Conservation (phyloP, 2,113 vertebrate species). For the Hirundichthys speculiger region DNA sequence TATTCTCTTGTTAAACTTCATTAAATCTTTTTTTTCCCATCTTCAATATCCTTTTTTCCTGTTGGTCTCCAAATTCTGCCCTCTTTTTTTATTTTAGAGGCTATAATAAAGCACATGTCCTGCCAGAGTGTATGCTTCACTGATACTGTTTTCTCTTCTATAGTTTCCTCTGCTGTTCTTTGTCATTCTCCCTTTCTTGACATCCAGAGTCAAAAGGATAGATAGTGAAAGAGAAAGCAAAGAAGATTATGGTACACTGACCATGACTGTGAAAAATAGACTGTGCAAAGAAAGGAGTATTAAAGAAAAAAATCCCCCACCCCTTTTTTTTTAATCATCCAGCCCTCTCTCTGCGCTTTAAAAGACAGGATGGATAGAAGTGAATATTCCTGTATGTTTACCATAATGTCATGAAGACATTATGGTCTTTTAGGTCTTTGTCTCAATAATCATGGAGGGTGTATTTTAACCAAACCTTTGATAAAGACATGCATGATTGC, state of each 20-base stretch:
- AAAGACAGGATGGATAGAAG: conserved; percentile 64
- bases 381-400: conserved; percentile 54
- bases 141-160: conserved; percentile 10
- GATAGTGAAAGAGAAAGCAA: conserved; percentile 39
- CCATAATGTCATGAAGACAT: too few relatives aligned
- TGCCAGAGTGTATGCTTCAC: conserved; percentile 29
- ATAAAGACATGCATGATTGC: conserved; percentile 25
- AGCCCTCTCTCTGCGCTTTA: conserved; percentile 37
- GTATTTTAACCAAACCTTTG: conserved; percentile 36
- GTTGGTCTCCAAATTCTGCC: conserved; percentile 3
- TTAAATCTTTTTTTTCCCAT: background rate
- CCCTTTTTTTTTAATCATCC: conserved; percentile 50
- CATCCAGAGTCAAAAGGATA: conserved; percentile 37
- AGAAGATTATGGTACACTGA: conserved; percentile 57
- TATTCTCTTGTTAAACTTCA: too few relatives aligned
- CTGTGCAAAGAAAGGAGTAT: conserved; percentile 39
- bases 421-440: too few relatives aligned
- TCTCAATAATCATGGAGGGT: conserved; percentile 20
- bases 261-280: conserved; percentile 66
- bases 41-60: background rate
- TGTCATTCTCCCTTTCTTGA: conserved; percentile 33
- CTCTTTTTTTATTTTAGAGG: conserved; percentile 8
- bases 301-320: conserved; percentile 38
- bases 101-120: conserved; percentile 15
- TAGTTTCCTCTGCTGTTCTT: background rate